Percentiles rank a stretch among this genome's conserved stretches.
Conservation (phyloP, 2,888 invertebrate genomes). For the Cecidostiba fungosa region DNA sequence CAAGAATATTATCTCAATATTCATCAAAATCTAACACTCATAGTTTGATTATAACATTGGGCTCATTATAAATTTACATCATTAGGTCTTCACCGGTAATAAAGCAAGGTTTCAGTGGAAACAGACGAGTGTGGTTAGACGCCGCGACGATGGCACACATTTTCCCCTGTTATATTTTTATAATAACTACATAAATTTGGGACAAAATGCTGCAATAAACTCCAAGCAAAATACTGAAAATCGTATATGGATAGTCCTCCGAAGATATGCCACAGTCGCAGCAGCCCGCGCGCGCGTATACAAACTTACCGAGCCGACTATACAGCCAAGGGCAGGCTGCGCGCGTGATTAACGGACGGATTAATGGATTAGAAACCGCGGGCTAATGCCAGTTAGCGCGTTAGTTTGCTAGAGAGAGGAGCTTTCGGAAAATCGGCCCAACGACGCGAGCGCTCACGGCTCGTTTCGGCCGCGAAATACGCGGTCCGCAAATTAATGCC, state of each 20-base stretch:
- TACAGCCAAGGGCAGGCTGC: conserved; percentile 60
- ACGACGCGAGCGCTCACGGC: conserved; percentile 60
- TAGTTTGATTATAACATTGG: no score
- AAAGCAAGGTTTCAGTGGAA: no score
- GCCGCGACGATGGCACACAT: no score
- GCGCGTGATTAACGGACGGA: conserved; percentile 73
- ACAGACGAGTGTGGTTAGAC: no score
- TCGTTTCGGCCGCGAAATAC: conserved; percentile 62
- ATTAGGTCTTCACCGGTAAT: no score
- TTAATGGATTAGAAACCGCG: conserved; percentile 75
- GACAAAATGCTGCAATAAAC: no score
- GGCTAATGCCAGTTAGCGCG: conserved; percentile 73
- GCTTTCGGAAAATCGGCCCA: conserved; percentile 55
- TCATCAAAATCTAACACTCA: no score
- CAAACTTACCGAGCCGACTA: conserved; percentile 13
- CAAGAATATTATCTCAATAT: no score
- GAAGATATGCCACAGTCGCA: not conserved
- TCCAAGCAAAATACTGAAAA: not conserved
- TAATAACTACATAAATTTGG: no score
- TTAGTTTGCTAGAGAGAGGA: conserved; percentile 62
- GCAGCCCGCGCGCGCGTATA: no score
- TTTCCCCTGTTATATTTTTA: no score
- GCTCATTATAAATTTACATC: no score
- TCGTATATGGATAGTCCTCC: not conserved
- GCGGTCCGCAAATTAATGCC: conserved; percentile 40